A percentile compares a stretch with the other conserved stretches of the same genome.
phyloP scores from a whole-genome alignment of 2,888 invertebrate genomes.

The Embidobia sp. region DNA sequence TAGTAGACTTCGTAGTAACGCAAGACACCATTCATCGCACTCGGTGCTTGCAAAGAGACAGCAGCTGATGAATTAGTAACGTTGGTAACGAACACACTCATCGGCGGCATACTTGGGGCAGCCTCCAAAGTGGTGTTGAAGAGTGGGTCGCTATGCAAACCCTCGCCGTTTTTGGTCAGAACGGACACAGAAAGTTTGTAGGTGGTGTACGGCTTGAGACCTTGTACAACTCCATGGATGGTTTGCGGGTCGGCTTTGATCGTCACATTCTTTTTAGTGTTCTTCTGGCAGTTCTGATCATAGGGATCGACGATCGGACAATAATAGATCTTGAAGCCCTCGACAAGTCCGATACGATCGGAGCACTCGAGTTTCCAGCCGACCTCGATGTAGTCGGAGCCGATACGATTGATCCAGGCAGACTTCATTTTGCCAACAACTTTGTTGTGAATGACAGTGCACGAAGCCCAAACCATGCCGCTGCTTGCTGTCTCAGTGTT shows the following conservation, averaged over 20 bases:
- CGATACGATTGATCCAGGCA: slow-evolving; percentile 82
- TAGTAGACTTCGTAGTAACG: slow-evolving; percentile 86
- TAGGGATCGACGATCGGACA: slow-evolving; percentile 85
- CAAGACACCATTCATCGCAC: slow-evolving; percentile 88
- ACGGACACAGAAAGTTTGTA: slow-evolving; percentile 88
- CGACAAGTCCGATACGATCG: slow-evolving; percentile 87
- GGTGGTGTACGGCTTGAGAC: slow-evolving; percentile 88
- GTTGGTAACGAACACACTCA: slow-evolving; percentile 84
- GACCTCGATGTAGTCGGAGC: slow-evolving; percentile 84
- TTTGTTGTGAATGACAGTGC: slow-evolving; percentile 84
- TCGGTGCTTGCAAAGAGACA: slow-evolving; percentile 88
- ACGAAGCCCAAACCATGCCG: slow-evolving; percentile 93
- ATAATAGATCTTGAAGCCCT: slow-evolving; percentile 89
- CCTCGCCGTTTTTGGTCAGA: slow-evolving; percentile 83
- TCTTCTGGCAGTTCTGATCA: slow-evolving; percentile 83
- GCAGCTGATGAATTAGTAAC: slow-evolving; percentile 85
- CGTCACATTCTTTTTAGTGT: slow-evolving; percentile 80
- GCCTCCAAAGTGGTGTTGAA: slow-evolving; percentile 88
- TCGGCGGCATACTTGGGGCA: slow-evolving; percentile 85
- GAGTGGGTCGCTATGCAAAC: slow-evolving; percentile 84
- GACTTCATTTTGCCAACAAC: slow-evolving; percentile 84
- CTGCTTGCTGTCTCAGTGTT: slow-evolving; percentile 87
- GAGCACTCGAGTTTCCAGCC: slow-evolving; percentile 91
- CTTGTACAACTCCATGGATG: slow-evolving; percentile 84
- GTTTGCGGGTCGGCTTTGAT: slow-evolving; percentile 82